These are phyloP conservation scores for Mesembrinibis cayennensis DNA, from an alignment of 2,113 vertebrate genomes.

Conservation along the genomic window DNA sequence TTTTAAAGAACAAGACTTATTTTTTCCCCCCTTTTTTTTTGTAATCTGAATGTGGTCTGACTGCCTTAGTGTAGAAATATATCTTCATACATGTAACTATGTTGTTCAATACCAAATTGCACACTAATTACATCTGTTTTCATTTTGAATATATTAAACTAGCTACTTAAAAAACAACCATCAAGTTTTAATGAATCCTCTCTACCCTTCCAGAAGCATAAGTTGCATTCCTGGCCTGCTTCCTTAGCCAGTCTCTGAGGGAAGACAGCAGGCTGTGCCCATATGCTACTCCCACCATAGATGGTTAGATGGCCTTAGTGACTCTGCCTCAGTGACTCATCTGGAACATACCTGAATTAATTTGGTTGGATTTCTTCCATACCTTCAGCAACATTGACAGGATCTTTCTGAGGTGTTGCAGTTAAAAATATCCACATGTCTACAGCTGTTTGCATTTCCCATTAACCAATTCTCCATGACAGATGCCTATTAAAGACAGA, in stretches of 20 bases:
- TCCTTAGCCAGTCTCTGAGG: background rate
- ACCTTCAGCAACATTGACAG: background rate
- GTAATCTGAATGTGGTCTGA: background rate
- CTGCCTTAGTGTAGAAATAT: background rate
- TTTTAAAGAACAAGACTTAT: background rate
- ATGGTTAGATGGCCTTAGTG: background rate
- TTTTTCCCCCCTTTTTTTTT: background rate
- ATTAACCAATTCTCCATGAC: background rate
- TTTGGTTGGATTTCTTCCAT: background rate
- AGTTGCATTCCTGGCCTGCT: background rate
- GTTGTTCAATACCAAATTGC: background rate
- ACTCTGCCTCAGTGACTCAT: background rate
- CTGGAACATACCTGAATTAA: background rate
- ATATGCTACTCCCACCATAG: background rate
- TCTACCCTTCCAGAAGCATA: background rate
- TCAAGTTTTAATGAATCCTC: background rate
- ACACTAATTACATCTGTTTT: background rate
- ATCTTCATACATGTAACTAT: background rate
- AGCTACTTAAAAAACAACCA: background rate
- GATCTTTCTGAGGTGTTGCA: background rate
- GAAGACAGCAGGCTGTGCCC: background rate
- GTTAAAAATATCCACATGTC: background rate
- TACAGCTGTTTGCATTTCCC: background rate
- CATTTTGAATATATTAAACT: background rate
- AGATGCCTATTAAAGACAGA: background rate